Base-by-base conservation (phyloP, 1,140 invertebrate genomes). In the Argopecten irradians region DNA sequence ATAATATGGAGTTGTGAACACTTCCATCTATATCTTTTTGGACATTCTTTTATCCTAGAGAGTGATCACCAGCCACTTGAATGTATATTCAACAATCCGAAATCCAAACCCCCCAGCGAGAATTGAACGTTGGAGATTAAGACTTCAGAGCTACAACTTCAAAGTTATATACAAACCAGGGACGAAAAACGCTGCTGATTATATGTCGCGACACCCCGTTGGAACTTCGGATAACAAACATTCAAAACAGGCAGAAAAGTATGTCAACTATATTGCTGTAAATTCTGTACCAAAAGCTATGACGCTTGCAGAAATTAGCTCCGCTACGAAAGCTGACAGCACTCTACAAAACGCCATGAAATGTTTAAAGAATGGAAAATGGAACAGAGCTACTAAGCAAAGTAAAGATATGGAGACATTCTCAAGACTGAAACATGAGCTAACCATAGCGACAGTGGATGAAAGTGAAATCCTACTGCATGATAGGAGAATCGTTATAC, bases 11-110 rank as follows among this genome's bases (percentile, higher is more conserved):
- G 88, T 9, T 92, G 92, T 55, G 93, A 96, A 84, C 89, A 92
- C 71, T 94, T 93, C 82, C 46, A 91, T 43, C 36, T 92, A 28
- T 94, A 93, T 87, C 35, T 93, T 14, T 91, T 86, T 87, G 90
- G 91, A 41, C 87, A 90, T 34, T 39, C 92, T 39, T 95, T 94
- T 39, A 92, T 33, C 34, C 85, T 93, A 85, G 92, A 89, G 86
- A 95, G 92, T 22, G 95, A 95, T 85, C 94, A 93, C 32, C 90
- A 93, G 82, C 91, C 91, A 0, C 71, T 93, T 5, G 88, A 90
- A 39, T 46, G 32, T n/a, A 91, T 93, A 32, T 92, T 92, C 13
- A 89, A 92, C 33, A 90, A 91, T 71, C 90, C 90, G n/a, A 87
- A 88, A 28, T 83, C 83, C 14, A 87, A 89, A 85, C 89, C 88